Evolutionary conservation across 1,140 invertebrate genomes (phyloP), one percentile per base, ranked within the genome.

Genomic region (Nasonia giraulti): DNA sequence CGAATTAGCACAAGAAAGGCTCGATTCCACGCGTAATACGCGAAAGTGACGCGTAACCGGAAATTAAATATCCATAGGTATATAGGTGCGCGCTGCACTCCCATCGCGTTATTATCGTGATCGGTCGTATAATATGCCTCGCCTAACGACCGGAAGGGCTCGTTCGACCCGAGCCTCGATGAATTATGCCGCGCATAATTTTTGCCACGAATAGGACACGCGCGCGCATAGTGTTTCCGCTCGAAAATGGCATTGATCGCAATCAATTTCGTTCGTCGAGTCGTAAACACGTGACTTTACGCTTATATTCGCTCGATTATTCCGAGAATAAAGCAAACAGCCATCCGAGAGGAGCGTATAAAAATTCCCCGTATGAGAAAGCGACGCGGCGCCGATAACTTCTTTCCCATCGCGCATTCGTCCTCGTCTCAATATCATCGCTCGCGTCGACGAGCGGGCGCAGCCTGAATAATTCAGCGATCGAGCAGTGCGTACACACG

Each of bases 31-130:
- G 20, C 66, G 27, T 27, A 10, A 68, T 23, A 27, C 20, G 66
- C 27, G 68, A n/a, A 31, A 20, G 55, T 5, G 55, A n/a, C 68
- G 40, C 74, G 40, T 10, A 78, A 79, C 77, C 81, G 84, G 78
- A 87, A 87, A 87, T 87, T 87, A 88, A 83, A 87, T 87, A 90
- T 89, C 88, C 87, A 88, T 89, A 89, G 87, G 87, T 87, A 89
- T 90, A 71, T 62, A 11, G 3, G 7, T 5, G 4, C 20, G 55
- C 76, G 50, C 75, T 44, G 85, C 78, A 87, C 87, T 87, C 85
- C 86, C 87, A 87, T 87, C 37, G 79, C 74, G 84, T 88, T 86
- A 87, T 87, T 87, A 87, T 88, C 86, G 50, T 83, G 74, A 86
- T 88, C 69, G 83, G 82, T 71, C 55, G 62, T 71, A 37, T 37